Evolutionary conservation across 1,140 invertebrate species (phyloP).

Genomic region (Leucophenga varia): DNA sequence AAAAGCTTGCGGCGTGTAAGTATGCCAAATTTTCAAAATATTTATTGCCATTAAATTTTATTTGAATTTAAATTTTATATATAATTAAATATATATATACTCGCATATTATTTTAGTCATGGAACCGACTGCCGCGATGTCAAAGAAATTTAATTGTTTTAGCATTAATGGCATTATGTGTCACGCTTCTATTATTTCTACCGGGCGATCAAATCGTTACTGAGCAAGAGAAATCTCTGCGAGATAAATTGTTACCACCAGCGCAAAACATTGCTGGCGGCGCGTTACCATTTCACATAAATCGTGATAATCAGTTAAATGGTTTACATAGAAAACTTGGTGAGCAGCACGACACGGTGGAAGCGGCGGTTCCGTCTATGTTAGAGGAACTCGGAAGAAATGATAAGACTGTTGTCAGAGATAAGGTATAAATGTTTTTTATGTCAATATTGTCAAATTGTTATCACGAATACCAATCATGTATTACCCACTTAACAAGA

Average conservation of each 20-base stretch:
- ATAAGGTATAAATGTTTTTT: slow-evolving; percentile 24
- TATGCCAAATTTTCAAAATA: not conserved
- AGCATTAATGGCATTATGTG: slow-evolving; percentile 42
- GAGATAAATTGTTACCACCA: too few species aligned
- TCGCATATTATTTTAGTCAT: slow-evolving; percentile 63
- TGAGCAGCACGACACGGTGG: slow-evolving; percentile 2
- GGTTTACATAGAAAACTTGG: slow-evolving; percentile 31
- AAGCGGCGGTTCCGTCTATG: slow-evolving; percentile 7
- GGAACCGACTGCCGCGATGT: slow-evolving; percentile 82
- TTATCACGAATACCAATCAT: not conserved
- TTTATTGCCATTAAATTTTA: slow-evolving; percentile 4
- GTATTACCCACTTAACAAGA: too few species aligned
- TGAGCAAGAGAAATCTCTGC: slow-evolving; percentile 16
- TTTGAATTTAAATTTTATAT: not conserved
- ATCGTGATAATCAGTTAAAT: slow-evolving; percentile 11
- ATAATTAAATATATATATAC: not conserved
- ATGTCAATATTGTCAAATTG: not conserved
- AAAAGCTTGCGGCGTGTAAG: slow-evolving; percentile 47
- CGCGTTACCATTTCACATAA: slow-evolving; percentile 25
- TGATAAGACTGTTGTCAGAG: slow-evolving; percentile 10
- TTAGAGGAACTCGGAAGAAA: slow-evolving; percentile 6
- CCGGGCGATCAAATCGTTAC: slow-evolving; percentile 36
- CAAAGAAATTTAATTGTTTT: slow-evolving; percentile 74
- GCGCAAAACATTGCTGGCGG: not conserved
- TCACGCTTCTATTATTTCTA: slow-evolving; percentile 38